Base-by-base conservation (phyloP, 2,113 vertebrate species). In the Vidua macroura region DNA sequence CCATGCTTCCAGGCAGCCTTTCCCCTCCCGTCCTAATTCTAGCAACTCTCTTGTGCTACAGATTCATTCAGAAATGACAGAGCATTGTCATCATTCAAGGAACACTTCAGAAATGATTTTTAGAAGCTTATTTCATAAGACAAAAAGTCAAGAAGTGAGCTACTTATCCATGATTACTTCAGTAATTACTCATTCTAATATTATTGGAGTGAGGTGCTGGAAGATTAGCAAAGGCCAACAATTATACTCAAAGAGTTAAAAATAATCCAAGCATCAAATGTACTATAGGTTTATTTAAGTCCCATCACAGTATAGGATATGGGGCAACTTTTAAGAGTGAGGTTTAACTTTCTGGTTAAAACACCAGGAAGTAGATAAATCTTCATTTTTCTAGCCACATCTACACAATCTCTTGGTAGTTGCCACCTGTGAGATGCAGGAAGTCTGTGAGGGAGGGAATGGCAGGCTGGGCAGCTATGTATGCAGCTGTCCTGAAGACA, bases 381-480 rank as follows among this genome's bases (percentile, higher is more conserved):
- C 7, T 58, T 62, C 20, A 27, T 43, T 59, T 70, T 60, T 51
- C 69, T 43, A 23, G 19, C 10, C 55, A 39, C 1, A 1, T 48
- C 37, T 83, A 28, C 17, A 37, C 16, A 16, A 15, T 33, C 10
- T 31, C 13, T 55, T 88, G 44, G 28, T 41, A 23, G 16, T 21
- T 10, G 23, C 22, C 46, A 37, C 10, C 15, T 64, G n/a, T 2
- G 11, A 90, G 12, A 62, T 41, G 31, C n/a, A 72, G 25, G 30
- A 72, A 88, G 25, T 22, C 28, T 53, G 6, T 1, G 4, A 69
- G 25, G 8, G 14, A 73, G 14, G 28, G 19, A 68, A 39, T 6
- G 9, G 19, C 4, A 1, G 10, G 1, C 6, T 0, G 0, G 35
- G 3, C 24, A 85, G 39, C 33, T 51, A 24, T 35, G 31, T 25